Evolutionary conservation across 1,140 invertebrate genomes (phyloP), one percentile per base, ranked within the genome.

Genomic region (Zaprionus gabonicus): DNA sequence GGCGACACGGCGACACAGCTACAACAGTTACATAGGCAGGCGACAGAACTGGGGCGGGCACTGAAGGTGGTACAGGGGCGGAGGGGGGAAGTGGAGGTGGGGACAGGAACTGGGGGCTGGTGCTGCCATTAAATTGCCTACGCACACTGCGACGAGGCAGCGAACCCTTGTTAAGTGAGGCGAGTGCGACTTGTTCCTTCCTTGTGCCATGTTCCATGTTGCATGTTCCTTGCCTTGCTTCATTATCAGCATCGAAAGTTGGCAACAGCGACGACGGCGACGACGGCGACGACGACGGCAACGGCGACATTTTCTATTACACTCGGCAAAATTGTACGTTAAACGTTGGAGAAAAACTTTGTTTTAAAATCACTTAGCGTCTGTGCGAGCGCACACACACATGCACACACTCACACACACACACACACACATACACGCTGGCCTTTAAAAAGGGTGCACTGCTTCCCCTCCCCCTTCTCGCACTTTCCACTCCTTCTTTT

Each of bases 161-260:
- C 70, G 80, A 74, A 84, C 85, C 78, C 85, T 80, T 78, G 72
- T 74, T 57, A 23, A 13, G 44, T 49, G 31, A 15, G 53, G 12
- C 6, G 15, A 53, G 64, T n/a, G 41, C 1, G 15, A 6, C 41
- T 46, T 46, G n/a, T 46, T 13, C 36, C 36, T 13, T 78, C 49
- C 60, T 58, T 28, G 46, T 28, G 2, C 17, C 27, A 13, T 23
- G 20, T 46, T 28, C 20, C 51, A 27, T 60, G 57, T 27, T 20
- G 34, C 44, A 15, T 56, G 49, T 56, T 28, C 38, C 49, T 69
- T 17, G 78, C 20, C 34, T 68, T 62, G 70, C 80, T 87, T 88
- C 81, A 88, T 88, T 88, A 88, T 88, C 85, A 88, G 81, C 84
- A 81, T 79, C 81, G 85, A 76, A 88, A 90, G 84, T 88, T 84